Conservation (phyloP, 2,888 invertebrate genomes). For the Melanophora roralis region DNA sequence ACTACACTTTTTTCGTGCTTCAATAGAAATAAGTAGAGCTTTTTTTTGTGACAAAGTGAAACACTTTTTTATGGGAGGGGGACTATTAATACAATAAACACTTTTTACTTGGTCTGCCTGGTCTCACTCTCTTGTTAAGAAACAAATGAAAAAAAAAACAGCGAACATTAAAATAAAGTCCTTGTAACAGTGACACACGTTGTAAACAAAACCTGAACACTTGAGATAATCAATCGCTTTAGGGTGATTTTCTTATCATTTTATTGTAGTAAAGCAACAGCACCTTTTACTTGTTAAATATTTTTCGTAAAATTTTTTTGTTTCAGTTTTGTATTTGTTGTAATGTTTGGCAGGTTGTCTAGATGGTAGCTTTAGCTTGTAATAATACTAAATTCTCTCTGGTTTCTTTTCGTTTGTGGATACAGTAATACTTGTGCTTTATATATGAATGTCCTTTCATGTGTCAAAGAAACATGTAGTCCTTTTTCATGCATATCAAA, state of each 20-base stretch:
- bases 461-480: conserved; percentile 65
- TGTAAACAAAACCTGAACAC: conserved; percentile 67
- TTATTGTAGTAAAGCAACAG: conserved; percentile 6
- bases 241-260: conserved; percentile 70
- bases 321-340: not conserved
- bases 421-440: conserved; percentile 8
- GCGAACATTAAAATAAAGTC: conserved; percentile 57
- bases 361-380: not conserved
- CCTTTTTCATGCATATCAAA: conserved; percentile 65
- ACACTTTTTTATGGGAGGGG: conserved; percentile 21
- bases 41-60: conserved; percentile 5
- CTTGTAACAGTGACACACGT: conserved; percentile 63
- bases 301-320: not conserved
- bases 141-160: conserved; percentile 8
- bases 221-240: conserved; percentile 75
- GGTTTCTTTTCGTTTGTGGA: conserved; percentile 5
- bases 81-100: conserved; percentile 47
- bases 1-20: not conserved
- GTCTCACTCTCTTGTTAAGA: conserved; percentile 28
- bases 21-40: conserved; percentile 1
- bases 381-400: not conserved
- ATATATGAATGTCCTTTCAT: conserved; percentile 30
- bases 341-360: conserved; percentile 25
- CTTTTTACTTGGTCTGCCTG: conserved; percentile 4
- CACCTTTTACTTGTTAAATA: not conserved